Percentiles rank a stretch among this genome's conserved stretches.
phyloP scores from a whole-genome alignment of 2,888 invertebrate genomes.

The Minunthozetes semirufus region DNA sequence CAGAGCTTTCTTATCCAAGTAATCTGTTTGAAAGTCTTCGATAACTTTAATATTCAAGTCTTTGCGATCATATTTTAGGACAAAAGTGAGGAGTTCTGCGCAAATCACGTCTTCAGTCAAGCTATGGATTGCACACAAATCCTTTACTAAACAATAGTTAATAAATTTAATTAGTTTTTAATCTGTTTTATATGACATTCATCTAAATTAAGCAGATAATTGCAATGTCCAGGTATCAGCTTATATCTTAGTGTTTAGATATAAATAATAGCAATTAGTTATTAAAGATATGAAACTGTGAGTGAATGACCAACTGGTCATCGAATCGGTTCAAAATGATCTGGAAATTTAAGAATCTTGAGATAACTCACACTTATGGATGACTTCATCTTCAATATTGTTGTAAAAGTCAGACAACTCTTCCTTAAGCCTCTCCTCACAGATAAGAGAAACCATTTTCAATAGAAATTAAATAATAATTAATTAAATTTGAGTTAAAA shows the following conservation, averaged over 20 bases:
- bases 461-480: background rate
- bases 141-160: background rate
- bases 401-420: conserved; percentile 6
- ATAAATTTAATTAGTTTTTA: too few relatives aligned
- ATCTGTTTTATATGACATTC: too few relatives aligned
- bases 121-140: conserved; percentile 12
- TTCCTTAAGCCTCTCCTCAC: conserved; percentile 1
- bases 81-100: background rate
- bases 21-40: background rate
- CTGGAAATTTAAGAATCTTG: too few relatives aligned
- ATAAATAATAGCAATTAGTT: too few relatives aligned
- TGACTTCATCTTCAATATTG: background rate
- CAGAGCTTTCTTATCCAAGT: conserved; percentile 2
- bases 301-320: too few relatives aligned
- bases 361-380: background rate
- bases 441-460: background rate
- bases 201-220: too few relatives aligned
- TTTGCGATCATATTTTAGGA: background rate
- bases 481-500: too few relatives aligned
- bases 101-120: background rate
- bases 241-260: too few relatives aligned
- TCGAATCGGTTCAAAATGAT: too few relatives aligned
- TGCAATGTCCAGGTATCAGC: too few relatives aligned
- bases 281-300: background rate
- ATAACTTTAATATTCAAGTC: background rate